Evolutionary conservation across 2,888 invertebrate genomes (phyloP).

Genomic region (Idaea biselata): DNA sequence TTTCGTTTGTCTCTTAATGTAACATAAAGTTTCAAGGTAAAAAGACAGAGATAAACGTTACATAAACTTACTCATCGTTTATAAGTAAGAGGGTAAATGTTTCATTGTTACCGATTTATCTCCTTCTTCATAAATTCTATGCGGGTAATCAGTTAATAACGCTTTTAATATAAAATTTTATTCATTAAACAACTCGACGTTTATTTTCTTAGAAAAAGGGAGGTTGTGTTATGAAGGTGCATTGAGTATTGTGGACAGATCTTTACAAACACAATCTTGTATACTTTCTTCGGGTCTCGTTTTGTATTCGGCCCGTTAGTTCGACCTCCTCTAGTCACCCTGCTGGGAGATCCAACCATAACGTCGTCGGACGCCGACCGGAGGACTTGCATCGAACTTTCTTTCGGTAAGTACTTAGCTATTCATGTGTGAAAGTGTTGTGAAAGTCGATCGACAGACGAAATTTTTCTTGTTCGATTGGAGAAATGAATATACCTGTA

Average conservation of each 20-base stretch:
- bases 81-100: too few species aligned
- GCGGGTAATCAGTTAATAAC: too few species aligned
- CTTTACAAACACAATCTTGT: conserved; percentile 8
- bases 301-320: conserved; percentile 72
- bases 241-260: background rate
- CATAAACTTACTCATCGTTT: too few species aligned
- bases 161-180: too few species aligned
- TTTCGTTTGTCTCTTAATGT: too few species aligned
- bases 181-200: too few species aligned
- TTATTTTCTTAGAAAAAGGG: too few species aligned
- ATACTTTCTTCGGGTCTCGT: conserved; percentile 31
- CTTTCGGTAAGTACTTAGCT: conserved; percentile 53
- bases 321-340: conserved; percentile 60
- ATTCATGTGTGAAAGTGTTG: conserved; percentile 51
- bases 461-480: conserved; percentile 3
- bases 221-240: background rate
- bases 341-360: conserved; percentile 44
- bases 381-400: conserved; percentile 53
- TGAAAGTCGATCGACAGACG: conserved; percentile 30
- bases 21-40: too few species aligned
- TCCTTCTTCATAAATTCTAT: too few species aligned
- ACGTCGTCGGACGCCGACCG: conserved; percentile 43
- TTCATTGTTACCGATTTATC: too few species aligned
- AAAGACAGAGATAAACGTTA: too few species aligned
- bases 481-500: background rate